Evolutionary conservation across 2,113 vertebrate species (phyloP), one percentile per base, ranked within the genome.

Genomic region (Tragelaphus scriptus): DNA sequence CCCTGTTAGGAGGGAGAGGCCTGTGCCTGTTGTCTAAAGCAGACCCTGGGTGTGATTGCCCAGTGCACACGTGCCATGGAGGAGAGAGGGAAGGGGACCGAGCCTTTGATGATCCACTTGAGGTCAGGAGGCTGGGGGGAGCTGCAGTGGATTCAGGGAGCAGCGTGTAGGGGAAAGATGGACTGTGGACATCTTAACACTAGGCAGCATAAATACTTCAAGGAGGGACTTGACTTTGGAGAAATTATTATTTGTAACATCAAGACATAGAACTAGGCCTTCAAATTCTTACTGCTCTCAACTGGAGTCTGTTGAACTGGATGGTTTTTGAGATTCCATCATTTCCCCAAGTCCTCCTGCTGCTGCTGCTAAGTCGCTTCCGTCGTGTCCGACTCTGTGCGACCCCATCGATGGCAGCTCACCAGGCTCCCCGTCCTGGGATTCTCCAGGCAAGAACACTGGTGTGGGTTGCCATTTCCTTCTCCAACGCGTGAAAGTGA

Each of bases 31-130:
- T n/a, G 4, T 51, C 3, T 2, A 9, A 26, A 13, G 15, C 25
- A 0, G 7, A 9, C n/a, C 10, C 30, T 26, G 77, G 16, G 4
- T 7, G 1, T n/a, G 3, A 40, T 6, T 23, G 2, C 23, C 23
- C 11, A 3, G 4, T 2, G 56, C 28, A 2, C 19, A 6, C 0
- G 10, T 14, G 36, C 6, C 16, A 28, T 5, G 9, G 21, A 32
- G 44, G 16, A 5, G 19, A 14, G 11, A 2, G 25, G 4, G 5
- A 2, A 15, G 58, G 68, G 75, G 58, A 9, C 23, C 2, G 3
- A 7, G 51, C 14, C 51, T 36, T 16, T 14, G 15, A 26, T 5
- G 4, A 40, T 15, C 32, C n/a, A 0, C 7, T 10, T 40, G n/a
- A 77, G 26, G 13, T 59, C 36, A 36, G 58, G 32, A 32, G n/a